These are phyloP conservation scores for Exocentrus adspersus DNA, from an alignment of 2,888 invertebrate species.

Conservation along the genomic window DNA sequence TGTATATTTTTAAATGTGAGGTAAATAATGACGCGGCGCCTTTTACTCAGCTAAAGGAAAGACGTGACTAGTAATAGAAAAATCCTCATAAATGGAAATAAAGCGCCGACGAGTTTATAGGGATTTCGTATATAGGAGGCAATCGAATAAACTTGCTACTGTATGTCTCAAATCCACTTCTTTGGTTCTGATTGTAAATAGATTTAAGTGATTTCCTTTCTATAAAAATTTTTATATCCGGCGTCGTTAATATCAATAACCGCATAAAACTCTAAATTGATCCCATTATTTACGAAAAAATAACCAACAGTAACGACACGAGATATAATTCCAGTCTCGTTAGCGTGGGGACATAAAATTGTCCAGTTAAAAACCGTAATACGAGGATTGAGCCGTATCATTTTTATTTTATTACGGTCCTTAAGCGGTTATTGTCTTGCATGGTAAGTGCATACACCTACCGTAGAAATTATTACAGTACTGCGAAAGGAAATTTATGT, in stretches of 20 bases:
- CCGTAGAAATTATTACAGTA: conserved; percentile 2
- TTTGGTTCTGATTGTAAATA: too few species aligned
- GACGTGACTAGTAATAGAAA: background rate
- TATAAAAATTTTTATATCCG: too few species aligned
- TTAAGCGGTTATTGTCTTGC: background rate
- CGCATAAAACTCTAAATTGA: conserved; percentile 4
- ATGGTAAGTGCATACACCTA: conserved; percentile 3
- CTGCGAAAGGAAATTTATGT: conserved; percentile 5
- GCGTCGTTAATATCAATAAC: too few species aligned
- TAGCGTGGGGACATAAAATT: conserved; percentile 19
- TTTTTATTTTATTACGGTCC: conserved; percentile 19
- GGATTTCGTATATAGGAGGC: background rate
- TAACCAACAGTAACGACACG: conserved; percentile 2
- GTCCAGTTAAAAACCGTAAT: conserved; percentile 11
- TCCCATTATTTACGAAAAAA: background rate
- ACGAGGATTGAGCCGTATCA: conserved; percentile 12
- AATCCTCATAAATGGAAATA: background rate
- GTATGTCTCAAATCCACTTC: too few species aligned
- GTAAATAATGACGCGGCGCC: background rate
- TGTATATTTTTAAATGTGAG: background rate
- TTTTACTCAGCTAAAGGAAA: background rate
- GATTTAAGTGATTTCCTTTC: too few species aligned
- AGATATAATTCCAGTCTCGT: conserved; percentile 15
- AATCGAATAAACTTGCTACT: background rate
- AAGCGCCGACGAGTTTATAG: background rate